Evolutionary conservation across 2,888 invertebrate species (phyloP).

Genomic region (Pristionchus japonicus): DNA sequence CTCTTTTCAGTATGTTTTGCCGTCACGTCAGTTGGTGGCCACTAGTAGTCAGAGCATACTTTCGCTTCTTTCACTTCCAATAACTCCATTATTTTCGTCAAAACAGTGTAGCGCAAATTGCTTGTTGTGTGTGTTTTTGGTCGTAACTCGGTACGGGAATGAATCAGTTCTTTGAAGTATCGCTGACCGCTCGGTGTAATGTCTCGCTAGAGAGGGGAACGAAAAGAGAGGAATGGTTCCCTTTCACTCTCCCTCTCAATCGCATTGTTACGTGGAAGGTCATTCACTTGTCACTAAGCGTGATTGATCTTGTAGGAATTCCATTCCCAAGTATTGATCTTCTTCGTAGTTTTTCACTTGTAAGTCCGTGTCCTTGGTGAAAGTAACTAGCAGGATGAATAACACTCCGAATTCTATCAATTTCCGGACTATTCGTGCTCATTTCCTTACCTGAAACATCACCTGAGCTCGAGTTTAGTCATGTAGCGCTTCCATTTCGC

Average conservation of each 20-base stretch:
- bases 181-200: neutral
- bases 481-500: neutral
- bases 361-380: neutral
- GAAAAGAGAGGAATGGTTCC: neutral
- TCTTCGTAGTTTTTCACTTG: neutral
- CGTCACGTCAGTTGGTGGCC: neutral
- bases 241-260: neutral
- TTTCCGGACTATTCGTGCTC: too few relatives aligned
- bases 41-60: neutral
- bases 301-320: neutral
- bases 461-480: too few relatives aligned
- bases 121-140: too few relatives aligned
- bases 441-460: too few relatives aligned
- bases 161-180: neutral
- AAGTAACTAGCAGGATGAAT: too few relatives aligned
- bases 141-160: too few relatives aligned
- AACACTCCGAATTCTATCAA: too few relatives aligned
- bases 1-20: neutral
- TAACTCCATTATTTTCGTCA: neutral
- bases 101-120: neutral
- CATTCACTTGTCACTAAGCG: neutral
- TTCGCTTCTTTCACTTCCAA: neutral
- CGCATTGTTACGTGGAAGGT: neutral
- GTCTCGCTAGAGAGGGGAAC: neutral
- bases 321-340: neutral